Evolutionary conservation across 1,140 invertebrate species (phyloP).

Genomic region (Paracyclopina nana): DNA sequence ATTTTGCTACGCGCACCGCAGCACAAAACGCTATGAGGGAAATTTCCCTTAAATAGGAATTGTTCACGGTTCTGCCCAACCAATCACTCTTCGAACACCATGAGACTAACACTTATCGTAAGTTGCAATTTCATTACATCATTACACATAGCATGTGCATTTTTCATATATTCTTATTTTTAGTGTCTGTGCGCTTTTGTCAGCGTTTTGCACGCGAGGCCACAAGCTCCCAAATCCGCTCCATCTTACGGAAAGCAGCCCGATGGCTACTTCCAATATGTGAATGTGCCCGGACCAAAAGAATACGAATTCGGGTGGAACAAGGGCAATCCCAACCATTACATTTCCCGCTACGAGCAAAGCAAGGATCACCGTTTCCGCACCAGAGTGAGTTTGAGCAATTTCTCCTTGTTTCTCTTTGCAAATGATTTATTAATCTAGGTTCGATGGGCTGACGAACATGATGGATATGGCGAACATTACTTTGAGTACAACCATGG

Average conservation of each 20-base stretch:
- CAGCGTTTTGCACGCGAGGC: too few relatives aligned
- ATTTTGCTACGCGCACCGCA: too few relatives aligned
- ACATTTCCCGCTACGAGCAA: constrained; percentile 26
- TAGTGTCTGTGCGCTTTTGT: too few relatives aligned
- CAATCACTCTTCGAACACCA: too few relatives aligned
- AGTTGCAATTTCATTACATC: too few relatives aligned
- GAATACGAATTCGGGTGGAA: constrained; percentile 27
- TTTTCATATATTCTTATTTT: too few relatives aligned
- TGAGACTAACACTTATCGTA: too few relatives aligned
- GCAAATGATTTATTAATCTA: constrained; percentile 14
- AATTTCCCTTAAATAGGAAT: too few relatives aligned
- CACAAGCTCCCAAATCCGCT: too few relatives aligned
- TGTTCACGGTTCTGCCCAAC: too few relatives aligned
- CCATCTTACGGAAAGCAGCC: constrained; percentile 18
- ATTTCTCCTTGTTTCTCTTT: neutral
- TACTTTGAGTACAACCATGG: constrained; percentile 27
- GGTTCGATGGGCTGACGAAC: constrained; percentile 26
- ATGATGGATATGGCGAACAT: constrained; percentile 26
- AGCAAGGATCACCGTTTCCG: constrained; percentile 24
- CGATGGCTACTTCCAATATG: constrained; percentile 25
- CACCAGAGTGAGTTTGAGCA: constrained; percentile 22
- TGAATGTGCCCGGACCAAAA: constrained; percentile 24
- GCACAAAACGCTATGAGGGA: too few relatives aligned
- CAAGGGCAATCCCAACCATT: constrained; percentile 25
- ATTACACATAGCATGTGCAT: too few relatives aligned